Evolutionary conservation across 2,113 vertebrate species (phyloP).

Genomic region (Geothlypis trichas): DNA sequence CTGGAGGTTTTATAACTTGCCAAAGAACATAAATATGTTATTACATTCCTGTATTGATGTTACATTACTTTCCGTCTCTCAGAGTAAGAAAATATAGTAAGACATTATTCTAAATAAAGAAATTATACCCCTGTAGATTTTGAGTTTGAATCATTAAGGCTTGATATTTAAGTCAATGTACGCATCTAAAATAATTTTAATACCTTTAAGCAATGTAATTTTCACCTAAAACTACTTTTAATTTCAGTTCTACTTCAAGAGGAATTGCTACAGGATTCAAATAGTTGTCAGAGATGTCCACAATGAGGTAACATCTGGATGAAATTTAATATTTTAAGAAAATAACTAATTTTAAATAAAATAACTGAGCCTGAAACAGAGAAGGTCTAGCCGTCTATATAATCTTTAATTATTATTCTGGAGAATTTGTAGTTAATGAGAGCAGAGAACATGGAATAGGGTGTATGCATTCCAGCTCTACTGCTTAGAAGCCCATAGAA

Average conservation of each 20-base stretch:
- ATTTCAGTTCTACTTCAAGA: not conserved
- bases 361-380: not conserved
- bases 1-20: not conserved
- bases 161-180: not conserved
- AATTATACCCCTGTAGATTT: not conserved
- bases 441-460: not conserved
- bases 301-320: not conserved
- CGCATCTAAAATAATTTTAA: not conserved
- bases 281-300: not conserved
- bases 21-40: not conserved
- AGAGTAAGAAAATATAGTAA: not conserved
- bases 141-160: not conserved
- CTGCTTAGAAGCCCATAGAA: constrained; percentile 13
- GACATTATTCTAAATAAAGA: not conserved
- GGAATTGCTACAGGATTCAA: not conserved
- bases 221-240: not conserved
- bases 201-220: not conserved
- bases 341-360: not conserved
- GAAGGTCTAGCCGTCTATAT: not conserved
- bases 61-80: not conserved
- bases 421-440: not conserved
- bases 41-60: not conserved
- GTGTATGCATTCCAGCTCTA: constrained; percentile 5
- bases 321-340: not conserved
- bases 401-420: not conserved